A percentile compares a stretch with the other conserved stretches of the same genome.
phyloP scores from a whole-genome alignment of 2,797 vertebrate species.

The Hybognathus amarus region DNA sequence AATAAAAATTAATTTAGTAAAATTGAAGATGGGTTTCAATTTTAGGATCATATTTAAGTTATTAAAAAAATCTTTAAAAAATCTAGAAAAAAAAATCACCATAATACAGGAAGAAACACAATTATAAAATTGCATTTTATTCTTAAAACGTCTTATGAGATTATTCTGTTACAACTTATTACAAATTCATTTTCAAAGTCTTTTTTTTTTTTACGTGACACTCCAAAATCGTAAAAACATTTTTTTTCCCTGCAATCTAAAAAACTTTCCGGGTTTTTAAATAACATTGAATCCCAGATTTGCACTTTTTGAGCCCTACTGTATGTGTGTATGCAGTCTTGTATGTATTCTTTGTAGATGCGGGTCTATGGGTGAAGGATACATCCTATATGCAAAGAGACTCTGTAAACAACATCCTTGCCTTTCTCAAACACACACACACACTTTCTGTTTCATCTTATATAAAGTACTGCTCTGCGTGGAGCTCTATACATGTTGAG shows the following conservation, averaged over 20 bases:
- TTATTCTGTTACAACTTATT: neutral
- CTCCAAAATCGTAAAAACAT: neutral
- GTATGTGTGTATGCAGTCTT: neutral
- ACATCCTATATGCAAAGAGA: slow-evolving; percentile 24
- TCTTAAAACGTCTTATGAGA: neutral
- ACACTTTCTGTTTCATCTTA: slow-evolving; percentile 25
- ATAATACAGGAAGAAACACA: neutral
- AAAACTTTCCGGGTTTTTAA: neutral
- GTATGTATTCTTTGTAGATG: neutral
- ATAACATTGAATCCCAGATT: neutral
- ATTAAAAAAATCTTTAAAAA: no score
- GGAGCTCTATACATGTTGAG: slow-evolving; percentile 19
- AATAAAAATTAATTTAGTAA: no score
- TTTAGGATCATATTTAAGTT: no score
- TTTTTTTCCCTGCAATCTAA: no score
- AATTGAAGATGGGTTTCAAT: no score
- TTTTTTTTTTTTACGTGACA: neutral
- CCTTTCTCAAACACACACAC: slow-evolving; percentile 17
- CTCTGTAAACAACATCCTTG: slow-evolving; percentile 33
- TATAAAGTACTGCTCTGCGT: neutral
- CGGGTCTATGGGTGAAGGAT: slow-evolving; percentile 8
- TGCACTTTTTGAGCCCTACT: neutral
- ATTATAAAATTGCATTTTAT: neutral
- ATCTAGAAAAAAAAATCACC: no score
- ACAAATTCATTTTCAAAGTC: neutral